Evolutionary conservation across 2,797 vertebrate genomes (phyloP), one percentile per base, ranked within the genome.

Genomic region (Cynodonichthys magdalenae): DNA sequence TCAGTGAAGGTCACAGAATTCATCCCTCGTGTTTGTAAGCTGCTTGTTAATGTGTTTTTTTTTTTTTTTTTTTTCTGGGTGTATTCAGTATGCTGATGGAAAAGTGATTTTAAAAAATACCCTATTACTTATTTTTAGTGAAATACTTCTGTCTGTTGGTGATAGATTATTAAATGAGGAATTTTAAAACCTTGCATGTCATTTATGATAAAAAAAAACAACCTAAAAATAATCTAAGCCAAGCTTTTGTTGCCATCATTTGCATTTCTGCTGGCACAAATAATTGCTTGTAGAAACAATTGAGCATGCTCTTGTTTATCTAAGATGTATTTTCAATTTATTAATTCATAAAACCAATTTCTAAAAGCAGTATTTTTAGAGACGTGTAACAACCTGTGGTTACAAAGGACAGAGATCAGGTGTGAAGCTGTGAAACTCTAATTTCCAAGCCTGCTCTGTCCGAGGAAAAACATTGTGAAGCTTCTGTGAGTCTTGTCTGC

Each of bases 381-480:
- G 53, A 69, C 72, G 18, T 59, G 54, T 49, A 44, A 79, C 63
- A 29, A 20, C 58, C 66, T 2, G 62, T 49, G 42, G 70, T 81
- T 63, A 52, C n/a, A 17, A 63, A 58, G 66, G 66, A 67, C 48
- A 45, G 46, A 60, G 15, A 64, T 50, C 84, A 80, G 82, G 75
- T 81, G 75, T 79, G 67, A 83, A 55, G 72, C 76, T 63, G 73
- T 69, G 71, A 78, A 84, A 69, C 66, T 59, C 66, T 62, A 58
- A 74, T 69, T 58, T 69, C 69, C 59, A 75, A 79, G 48, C 44
- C 11, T 1, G 4, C 20, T 57, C 68, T 63, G 50, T 64, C 36
- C 66, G 67, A 36, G 61, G 27, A 66, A 69, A 14, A 75, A 15
- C 41, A 68, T 20, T n/a, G 18, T 34, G 46, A 69, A 59, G 3